Base-by-base conservation (phyloP, 1,140 invertebrate species). In the Ectropis grisescens region DNA sequence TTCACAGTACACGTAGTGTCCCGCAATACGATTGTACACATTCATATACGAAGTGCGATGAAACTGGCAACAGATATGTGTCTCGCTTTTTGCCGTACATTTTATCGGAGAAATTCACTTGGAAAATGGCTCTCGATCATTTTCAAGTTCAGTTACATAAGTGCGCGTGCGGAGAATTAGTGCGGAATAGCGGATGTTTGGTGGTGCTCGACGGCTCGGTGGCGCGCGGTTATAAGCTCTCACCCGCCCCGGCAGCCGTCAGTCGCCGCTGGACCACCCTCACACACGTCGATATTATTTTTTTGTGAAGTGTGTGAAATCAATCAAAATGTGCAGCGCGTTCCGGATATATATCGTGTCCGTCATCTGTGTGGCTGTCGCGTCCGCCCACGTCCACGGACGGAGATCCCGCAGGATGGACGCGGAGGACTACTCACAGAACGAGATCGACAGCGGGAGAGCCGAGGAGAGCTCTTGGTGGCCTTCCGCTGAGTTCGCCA, bases 111-210 rank as follows among this genome's bases (percentile, higher is more conserved):
- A 83, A 82, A 83, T 78, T 80, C 57, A 57, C 68, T 74, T 82
- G 74, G 79, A 82, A 83, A 82, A 82, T 71, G 56, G 62, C 70
- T 79, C 71, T 76, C 58, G 64, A 78, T 74, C 65, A 78, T 80
- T 68, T 80, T 82, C 75, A 83, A 83, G 79, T 83, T 82, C 74
- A 80, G 67, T 83, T 83, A 83, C 72, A 52, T 83, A 83, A 83
- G 79, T 67, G 56, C 67, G 78, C 78, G 74, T 74, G 78, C 59
- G 53, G 66, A 79, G 78, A 82, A 82, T 72, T 81, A 67, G 80
- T 79, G 82, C 80, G 72, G 82, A 82, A 83, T 83, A 62, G 76
- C 82, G 82, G 82, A 83, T 82, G 67, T 79, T 66, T 62, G 61
- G 67, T 69, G 64, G 67, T 71, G 68, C 67, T 61, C 58, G 60